Percentiles rank a stretch among this genome's conserved stretches.
These are phyloP conservation scores for Steatornis caripensis DNA, from an alignment of 2,113 vertebrate species.

Conservation along the genomic window DNA sequence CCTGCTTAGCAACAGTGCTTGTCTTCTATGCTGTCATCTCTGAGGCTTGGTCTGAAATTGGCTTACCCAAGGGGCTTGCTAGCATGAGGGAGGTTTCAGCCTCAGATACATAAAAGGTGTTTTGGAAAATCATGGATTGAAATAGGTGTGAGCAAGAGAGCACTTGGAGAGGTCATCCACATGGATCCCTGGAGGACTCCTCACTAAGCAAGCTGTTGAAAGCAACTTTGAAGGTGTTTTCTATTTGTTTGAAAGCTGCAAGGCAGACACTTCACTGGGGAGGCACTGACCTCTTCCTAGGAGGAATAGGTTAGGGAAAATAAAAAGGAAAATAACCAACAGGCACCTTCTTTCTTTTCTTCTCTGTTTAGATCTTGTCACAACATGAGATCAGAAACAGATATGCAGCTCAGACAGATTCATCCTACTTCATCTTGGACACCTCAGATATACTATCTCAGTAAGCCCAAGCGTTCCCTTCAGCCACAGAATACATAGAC, in stretches of 20 bases:
- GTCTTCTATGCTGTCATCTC: neutral
- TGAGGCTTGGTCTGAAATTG: neutral
- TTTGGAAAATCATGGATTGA: neutral
- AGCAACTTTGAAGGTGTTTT: neutral
- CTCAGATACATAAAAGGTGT: neutral
- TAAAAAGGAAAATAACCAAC: neutral
- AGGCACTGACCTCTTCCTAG: neutral
- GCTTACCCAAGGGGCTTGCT: neutral
- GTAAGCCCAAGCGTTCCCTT: neutral
- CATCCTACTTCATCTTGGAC: neutral
- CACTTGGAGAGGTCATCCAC: neutral
- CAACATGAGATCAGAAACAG: neutral
- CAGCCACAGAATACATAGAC: neutral
- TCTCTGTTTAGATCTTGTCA: neutral
- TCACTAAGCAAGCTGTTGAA: neutral
- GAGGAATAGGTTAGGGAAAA: neutral
- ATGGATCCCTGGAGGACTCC: neutral
- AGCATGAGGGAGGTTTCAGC: neutral
- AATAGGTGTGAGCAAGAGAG: neutral
- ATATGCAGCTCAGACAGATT: neutral
- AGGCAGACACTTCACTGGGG: neutral
- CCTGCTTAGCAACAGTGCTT: neutral
- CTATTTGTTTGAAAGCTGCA: neutral
- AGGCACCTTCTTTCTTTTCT: neutral
- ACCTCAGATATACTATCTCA: accelerated